Evolutionary conservation across 2,888 invertebrate species (phyloP).

Genomic region (Bellardia pandia): DNA sequence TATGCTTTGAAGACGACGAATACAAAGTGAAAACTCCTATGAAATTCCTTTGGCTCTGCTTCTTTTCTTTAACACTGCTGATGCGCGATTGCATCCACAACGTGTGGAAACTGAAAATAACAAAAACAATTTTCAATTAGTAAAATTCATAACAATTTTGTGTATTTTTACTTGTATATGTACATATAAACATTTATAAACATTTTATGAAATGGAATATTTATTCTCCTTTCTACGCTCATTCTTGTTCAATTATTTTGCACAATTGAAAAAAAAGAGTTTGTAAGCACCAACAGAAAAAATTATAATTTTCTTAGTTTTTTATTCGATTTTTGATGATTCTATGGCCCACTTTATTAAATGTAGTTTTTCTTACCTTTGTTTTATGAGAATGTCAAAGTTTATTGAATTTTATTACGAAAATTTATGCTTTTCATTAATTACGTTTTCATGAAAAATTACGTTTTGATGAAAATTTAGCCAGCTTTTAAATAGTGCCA

Average conservation of each 20-base stretch:
- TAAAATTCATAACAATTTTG: slow-evolving; percentile 9
- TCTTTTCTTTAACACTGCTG: slow-evolving; percentile 35
- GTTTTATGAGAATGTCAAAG: slow-evolving; percentile 27
- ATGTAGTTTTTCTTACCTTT: slow-evolving; percentile 52
- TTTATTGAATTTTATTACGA: slow-evolving; percentile 21
- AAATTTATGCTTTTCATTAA: slow-evolving; percentile 50
- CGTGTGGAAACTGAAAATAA: slow-evolving; percentile 50
- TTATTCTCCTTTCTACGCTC: slow-evolving; percentile 27
- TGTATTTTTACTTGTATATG: neutral
- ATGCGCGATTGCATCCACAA: slow-evolving; percentile 64
- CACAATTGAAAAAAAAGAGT: slow-evolving; percentile 8
- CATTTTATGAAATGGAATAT: neutral
- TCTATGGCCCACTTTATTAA: neutral
- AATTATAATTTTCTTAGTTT: slow-evolving; percentile 16
- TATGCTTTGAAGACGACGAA: slow-evolving; percentile 26
- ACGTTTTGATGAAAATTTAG: slow-evolving; percentile 64
- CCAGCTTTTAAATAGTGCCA: slow-evolving; percentile 10
- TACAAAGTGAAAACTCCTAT: slow-evolving; percentile 1
- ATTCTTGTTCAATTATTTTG: slow-evolving; percentile 34
- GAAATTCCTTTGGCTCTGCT: slow-evolving; percentile 65
- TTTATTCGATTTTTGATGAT: neutral
- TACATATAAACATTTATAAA: slow-evolving; percentile 1
- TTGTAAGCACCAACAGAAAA: slow-evolving; percentile 32
- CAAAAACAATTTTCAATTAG: neutral
- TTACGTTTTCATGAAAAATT: slow-evolving; percentile 67